These are phyloP conservation scores for Riparia riparia DNA, from an alignment of 2,113 vertebrate genomes.

Conservation along the genomic window DNA sequence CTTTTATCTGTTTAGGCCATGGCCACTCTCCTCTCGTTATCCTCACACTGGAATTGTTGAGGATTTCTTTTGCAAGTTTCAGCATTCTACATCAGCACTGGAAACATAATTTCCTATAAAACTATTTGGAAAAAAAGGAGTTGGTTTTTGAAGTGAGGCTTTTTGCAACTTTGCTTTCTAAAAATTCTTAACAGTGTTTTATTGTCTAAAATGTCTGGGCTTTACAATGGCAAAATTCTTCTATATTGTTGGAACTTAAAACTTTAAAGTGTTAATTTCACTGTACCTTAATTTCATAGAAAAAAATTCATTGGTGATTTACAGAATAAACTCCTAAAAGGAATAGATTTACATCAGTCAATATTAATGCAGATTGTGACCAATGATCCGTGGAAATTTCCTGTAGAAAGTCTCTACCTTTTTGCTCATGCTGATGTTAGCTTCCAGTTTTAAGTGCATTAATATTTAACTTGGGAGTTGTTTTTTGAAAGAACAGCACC, in stretches of 20 bases:
- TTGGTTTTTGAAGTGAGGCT: not conserved
- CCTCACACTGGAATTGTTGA: accelerated
- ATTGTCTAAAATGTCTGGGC: not conserved
- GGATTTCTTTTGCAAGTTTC: not conserved
- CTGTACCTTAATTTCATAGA: not conserved
- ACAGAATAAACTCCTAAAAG: not conserved
- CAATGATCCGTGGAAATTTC: not conserved
- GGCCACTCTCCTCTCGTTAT: not conserved
- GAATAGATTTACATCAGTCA: not conserved
- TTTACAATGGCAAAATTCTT: not conserved
- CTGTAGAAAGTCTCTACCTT: not conserved
- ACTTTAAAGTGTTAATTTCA: not conserved
- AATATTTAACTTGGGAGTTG: constrained; percentile 55
- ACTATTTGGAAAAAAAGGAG: not conserved
- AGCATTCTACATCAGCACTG: not conserved
- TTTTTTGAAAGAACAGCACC: constrained; percentile 33
- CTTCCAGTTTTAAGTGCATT: constrained; percentile 6
- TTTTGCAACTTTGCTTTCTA: not conserved
- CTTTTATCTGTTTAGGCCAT: not conserved
- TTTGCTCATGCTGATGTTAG: not conserved
- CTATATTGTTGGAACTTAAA: not conserved
- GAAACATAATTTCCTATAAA: not conserved
- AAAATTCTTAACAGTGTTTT: not conserved
- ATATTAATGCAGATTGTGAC: not conserved
- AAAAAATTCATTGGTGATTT: not conserved